Evolutionary conservation across 1,140 invertebrate species (phyloP).

Genomic region (Frieseomelitta varia): DNA sequence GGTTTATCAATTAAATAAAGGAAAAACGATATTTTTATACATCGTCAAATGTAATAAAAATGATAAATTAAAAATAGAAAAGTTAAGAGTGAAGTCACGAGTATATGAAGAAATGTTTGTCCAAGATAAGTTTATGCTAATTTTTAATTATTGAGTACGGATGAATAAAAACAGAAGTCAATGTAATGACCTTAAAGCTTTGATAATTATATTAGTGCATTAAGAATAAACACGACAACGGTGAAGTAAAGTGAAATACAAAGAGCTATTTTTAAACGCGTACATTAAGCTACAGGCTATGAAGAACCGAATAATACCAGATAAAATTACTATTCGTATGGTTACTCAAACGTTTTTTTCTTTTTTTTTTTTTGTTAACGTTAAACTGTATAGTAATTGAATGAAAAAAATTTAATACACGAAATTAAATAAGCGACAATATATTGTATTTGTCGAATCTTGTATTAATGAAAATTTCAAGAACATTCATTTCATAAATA

Average conservation of each 20-base stretch:
- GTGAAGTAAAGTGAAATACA: background rate
- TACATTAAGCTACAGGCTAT: background rate
- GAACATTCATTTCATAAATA: background rate
- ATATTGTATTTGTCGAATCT: background rate
- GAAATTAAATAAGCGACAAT: background rate
- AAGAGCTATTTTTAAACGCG: conserved; percentile 14
- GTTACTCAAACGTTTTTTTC: background rate
- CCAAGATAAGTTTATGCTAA: background rate
- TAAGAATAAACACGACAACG: conserved; percentile 41
- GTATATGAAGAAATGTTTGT: background rate
- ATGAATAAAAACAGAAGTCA: background rate
- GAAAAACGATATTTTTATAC: background rate
- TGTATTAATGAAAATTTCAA: background rate
- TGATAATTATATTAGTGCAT: conserved; percentile 25
- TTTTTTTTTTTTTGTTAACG: conserved; percentile 1
- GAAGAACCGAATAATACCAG: background rate
- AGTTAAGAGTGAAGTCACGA: background rate
- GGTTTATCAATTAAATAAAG: background rate
- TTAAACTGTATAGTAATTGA: no score
- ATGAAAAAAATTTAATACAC: background rate
- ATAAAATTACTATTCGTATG: background rate
- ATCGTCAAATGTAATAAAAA: background rate
- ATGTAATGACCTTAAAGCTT: conserved; percentile 26
- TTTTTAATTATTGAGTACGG: background rate
- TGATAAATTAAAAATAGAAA: background rate